Evolutionary conservation across 2,888 invertebrate genomes (phyloP), one percentile per base, ranked within the genome.

Genomic region (Sisyra terminalis): DNA sequence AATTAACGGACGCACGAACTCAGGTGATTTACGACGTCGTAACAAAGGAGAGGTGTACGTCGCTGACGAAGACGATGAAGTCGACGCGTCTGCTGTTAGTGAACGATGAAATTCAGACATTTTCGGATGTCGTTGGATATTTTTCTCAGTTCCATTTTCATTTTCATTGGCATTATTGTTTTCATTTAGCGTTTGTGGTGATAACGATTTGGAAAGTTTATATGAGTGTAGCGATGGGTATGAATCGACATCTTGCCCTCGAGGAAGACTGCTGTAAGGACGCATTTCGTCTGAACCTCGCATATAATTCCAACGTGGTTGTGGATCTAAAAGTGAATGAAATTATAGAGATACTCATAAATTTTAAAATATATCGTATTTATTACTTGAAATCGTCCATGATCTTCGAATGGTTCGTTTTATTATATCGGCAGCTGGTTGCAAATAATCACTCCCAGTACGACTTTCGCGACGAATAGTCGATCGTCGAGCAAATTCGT

Each of bases 331-430:
- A 45, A 37, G 39, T 14, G 42, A 36, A 46, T 5, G 37, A 10
- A 24, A 36, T 29, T 37, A 30, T 24, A 15, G 14, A 29, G n/a
- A n/a, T n/a, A n/a, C n/a, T n/a, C n/a, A n/a, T n/a, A n/a, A 14
- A 24, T 24, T 16, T 10, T 35, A 24, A 24, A 24, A 24, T 24
- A 5, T 5, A 3, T 24, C 7, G 24, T 24, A 9, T 24, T 34
- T 57, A 66, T 68, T 57, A 79, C 79, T 77, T 50, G 78, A 78
- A 54, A 78, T 78, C 44, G 78, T 79, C 78, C 78, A 78, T 46
- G 78, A 78, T 44, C 78, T 66, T 39, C 73, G 67, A 50, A 80
- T 76, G 52, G 74, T 77, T 50, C 71, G 68, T 52, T 75, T 74
- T 51, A 78, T 66, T 50, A 75, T 70, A 55, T 78, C 75, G 45